Evolutionary conservation across 2,888 invertebrate genomes (phyloP).

Genomic region (Drosophila phalerata): DNA sequence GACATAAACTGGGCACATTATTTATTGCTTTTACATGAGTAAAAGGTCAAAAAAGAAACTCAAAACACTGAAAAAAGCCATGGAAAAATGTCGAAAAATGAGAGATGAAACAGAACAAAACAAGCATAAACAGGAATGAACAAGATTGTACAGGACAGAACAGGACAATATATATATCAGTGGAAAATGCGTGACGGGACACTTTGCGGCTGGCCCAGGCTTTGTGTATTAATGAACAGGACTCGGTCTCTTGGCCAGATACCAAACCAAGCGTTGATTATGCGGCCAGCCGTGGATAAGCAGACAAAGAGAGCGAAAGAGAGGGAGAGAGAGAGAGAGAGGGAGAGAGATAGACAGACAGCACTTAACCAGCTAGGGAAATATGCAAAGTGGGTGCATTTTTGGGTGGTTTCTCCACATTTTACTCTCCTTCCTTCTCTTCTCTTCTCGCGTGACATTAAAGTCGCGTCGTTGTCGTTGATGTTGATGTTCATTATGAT

Average conservation of each 20-base stretch:
- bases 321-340: background rate
- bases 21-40: conserved; percentile 73
- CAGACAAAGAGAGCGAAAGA: conserved; percentile 17
- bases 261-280: conserved; percentile 59
- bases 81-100: conserved; percentile 39
- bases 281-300: conserved; percentile 46
- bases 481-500: conserved; percentile 75
- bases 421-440: background rate
- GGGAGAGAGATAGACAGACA: background rate
- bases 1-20: conserved; percentile 69
- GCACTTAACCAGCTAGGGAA: conserved; percentile 3
- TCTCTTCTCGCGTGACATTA: conserved; percentile 44
- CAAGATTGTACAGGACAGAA: conserved; percentile 22
- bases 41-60: conserved; percentile 50
- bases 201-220: conserved; percentile 24
- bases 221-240: conserved; percentile 64
- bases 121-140: conserved; percentile 15
- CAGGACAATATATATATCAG: conserved; percentile 43
- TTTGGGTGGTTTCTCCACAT: conserved; percentile 10
- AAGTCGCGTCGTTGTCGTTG: conserved; percentile 57
- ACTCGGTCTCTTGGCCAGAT: conserved; percentile 2
- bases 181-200: conserved; percentile 55
- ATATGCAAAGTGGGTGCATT: conserved; percentile 3
- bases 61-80: conserved; percentile 34
- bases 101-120: conserved; percentile 29